Percentiles rank a stretch among this genome's conserved stretches.
Evolutionary conservation across 2,113 vertebrate species (phyloP).

Genomic region (Hemicordylus capensis): DNA sequence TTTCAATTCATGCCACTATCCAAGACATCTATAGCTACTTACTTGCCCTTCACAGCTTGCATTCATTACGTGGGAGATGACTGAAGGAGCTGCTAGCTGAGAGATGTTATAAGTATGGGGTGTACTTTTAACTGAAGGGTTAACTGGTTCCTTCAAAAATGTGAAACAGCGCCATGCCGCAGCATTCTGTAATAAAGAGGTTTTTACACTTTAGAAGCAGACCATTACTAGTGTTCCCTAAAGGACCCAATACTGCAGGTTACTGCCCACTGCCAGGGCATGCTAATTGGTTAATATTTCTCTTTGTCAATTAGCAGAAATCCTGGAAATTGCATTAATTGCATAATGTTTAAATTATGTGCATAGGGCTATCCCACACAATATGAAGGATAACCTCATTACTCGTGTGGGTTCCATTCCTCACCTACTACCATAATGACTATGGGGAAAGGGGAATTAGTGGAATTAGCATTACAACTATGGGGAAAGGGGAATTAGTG

Average conservation of each 20-base stretch:
- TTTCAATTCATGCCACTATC: background rate
- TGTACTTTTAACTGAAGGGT: constrained; percentile 56
- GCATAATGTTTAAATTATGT: too few species aligned
- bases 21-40: constrained; percentile 34
- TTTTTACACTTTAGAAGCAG: background rate
- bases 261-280: background rate
- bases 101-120: constrained; percentile 70
- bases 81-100: constrained; percentile 79
- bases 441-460: too few species aligned
- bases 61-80: constrained; percentile 91
- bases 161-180: constrained; percentile 91
- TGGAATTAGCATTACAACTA: too few species aligned
- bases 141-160: constrained; percentile 86
- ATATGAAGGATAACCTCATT: too few species aligned
- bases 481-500: too few species aligned
- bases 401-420: too few species aligned
- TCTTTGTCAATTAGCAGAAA: background rate
- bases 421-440: too few species aligned
- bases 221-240: background rate
- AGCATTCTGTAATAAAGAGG: constrained; percentile 81
- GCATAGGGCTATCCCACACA: too few species aligned
- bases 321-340: too few species aligned
- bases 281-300: too few species aligned
- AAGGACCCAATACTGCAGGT: background rate
- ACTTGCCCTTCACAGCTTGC: constrained; percentile 87